Percentiles rank a stretch among this genome's conserved stretches.
phyloP scores from a whole-genome alignment of 2,888 invertebrate species.

The Hypomecis punctinalis region DNA sequence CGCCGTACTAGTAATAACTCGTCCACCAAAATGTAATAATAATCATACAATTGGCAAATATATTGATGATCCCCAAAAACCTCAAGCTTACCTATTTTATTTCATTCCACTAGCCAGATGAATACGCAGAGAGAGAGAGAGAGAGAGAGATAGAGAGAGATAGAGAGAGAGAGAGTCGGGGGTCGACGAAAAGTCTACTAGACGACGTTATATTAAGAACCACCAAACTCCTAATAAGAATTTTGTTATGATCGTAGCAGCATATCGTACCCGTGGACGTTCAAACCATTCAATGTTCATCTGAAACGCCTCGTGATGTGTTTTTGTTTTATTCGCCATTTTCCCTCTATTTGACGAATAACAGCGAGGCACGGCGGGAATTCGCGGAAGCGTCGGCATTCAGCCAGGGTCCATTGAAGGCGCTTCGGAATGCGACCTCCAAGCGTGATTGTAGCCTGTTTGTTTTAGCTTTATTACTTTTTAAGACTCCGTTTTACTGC shows the following conservation, averaged over 20 bases:
- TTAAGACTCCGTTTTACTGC: background rate
- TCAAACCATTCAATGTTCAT: background rate
- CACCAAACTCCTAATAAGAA: too few species aligned
- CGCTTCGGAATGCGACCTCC: constrained; percentile 1
- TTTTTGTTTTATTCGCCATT: constrained; percentile 26
- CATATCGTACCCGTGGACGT: background rate
- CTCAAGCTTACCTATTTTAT: too few species aligned
- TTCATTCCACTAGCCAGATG: too few species aligned
- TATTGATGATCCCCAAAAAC: too few species aligned
- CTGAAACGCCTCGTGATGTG: background rate
- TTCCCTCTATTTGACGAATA: constrained; percentile 23
- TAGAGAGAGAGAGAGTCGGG: too few species aligned
- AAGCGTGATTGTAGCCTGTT: constrained; percentile 3
- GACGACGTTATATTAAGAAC: too few species aligned
- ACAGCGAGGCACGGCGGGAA: constrained; percentile 16
- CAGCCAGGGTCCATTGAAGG: constrained; percentile 19
- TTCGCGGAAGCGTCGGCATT: constrained; percentile 22
- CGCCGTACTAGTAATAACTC: too few species aligned
- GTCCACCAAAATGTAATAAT: too few species aligned
- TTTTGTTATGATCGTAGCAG: background rate
- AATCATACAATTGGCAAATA: too few species aligned
- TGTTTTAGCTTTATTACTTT: constrained; percentile 8
- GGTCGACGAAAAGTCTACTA: too few species aligned
- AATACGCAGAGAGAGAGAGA: too few species aligned
- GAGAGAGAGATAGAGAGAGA: too few species aligned